These are phyloP conservation scores for Lapara coniferarum DNA, from an alignment of 2,888 invertebrate genomes.

Conservation along the genomic window DNA sequence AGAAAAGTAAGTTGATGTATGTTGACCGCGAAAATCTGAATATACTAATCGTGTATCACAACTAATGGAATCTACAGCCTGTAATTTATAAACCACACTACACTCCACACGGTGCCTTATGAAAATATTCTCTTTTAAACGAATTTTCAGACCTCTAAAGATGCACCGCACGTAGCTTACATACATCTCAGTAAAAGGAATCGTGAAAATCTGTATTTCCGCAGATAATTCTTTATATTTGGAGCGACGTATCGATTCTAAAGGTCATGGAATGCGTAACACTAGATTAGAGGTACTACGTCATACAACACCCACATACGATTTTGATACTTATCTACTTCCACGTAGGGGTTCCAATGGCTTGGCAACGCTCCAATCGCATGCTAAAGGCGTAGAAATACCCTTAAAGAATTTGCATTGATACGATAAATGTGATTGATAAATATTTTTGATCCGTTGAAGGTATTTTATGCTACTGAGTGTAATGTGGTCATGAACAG, in stretches of 20 bases:
- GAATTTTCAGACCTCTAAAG: no score
- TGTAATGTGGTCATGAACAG: no score
- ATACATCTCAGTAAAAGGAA: not conserved
- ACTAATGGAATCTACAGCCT: no score
- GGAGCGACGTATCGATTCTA: slow-evolving; percentile 15
- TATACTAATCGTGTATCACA: no score
- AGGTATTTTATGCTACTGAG: not conserved
- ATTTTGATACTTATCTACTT: not conserved
- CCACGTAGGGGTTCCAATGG: not conserved
- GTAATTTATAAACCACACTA: no score
- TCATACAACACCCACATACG: not conserved
- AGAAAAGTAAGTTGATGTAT: no score
- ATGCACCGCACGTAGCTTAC: not conserved
- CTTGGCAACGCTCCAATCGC: not conserved
- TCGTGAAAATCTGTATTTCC: slow-evolving; percentile 5
- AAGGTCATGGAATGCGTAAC: slow-evolving; percentile 28
- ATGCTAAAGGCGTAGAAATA: slow-evolving; percentile 6
- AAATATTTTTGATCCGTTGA: not conserved
- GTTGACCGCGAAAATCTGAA: no score
- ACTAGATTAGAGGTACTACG: slow-evolving; percentile 26
- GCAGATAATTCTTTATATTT: slow-evolving; percentile 10
- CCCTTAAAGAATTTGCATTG: slow-evolving; percentile 17
- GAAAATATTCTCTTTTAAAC: no score
- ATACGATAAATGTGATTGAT: slow-evolving; percentile 6
- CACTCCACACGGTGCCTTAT: no score